Percentiles rank a stretch among this genome's conserved stretches.
Conservation (phyloP, 1,140 invertebrate genomes). For the Drosophila micromelanica region DNA sequence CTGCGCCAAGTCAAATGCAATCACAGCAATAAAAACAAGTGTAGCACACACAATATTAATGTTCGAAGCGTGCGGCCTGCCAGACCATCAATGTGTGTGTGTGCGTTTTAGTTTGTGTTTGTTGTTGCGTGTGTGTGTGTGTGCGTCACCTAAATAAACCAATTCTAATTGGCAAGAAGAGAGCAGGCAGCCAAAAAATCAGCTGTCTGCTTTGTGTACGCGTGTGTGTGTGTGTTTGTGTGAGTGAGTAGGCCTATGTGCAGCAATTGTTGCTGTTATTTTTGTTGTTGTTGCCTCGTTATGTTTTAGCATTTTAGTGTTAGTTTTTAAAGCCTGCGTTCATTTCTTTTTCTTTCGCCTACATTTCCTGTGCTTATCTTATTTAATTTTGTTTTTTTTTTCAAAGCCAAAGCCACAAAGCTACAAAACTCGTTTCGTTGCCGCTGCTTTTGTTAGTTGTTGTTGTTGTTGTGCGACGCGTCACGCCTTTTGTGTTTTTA, state of each 20-base stretch:
- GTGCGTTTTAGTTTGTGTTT: conserved; percentile 24
- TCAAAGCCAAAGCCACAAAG: conserved; percentile 52
- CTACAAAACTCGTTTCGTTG: conserved; percentile 48
- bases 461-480: conserved; percentile 37
- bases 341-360: conserved; percentile 35
- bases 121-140: conserved; percentile 26
- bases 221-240: neutral
- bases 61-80: conserved; percentile 34
- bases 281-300: conserved; percentile 11
- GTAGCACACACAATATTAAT: conserved; percentile 35
- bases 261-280: conserved; percentile 11
- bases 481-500: conserved; percentile 59
- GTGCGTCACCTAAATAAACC: conserved; percentile 49
- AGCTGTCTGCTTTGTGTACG: conserved; percentile 28
- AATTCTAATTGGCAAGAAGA: conserved; percentile 37
- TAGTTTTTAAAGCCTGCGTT: conserved; percentile 35
- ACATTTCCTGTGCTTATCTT: conserved; percentile 45
- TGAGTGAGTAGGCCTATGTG: conserved; percentile 17
- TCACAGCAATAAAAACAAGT: conserved; percentile 51
- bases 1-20: conserved; percentile 29
- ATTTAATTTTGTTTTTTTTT: conserved; percentile 12
- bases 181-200: conserved; percentile 46
- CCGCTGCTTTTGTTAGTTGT: conserved; percentile 12
- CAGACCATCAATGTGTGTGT: conserved; percentile 13
- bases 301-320: conserved; percentile 39